A percentile compares a stretch with the other conserved stretches of the same genome.
Conservation (phyloP, 1,140 invertebrate species). For the Monomorium pharaonis region DNA sequence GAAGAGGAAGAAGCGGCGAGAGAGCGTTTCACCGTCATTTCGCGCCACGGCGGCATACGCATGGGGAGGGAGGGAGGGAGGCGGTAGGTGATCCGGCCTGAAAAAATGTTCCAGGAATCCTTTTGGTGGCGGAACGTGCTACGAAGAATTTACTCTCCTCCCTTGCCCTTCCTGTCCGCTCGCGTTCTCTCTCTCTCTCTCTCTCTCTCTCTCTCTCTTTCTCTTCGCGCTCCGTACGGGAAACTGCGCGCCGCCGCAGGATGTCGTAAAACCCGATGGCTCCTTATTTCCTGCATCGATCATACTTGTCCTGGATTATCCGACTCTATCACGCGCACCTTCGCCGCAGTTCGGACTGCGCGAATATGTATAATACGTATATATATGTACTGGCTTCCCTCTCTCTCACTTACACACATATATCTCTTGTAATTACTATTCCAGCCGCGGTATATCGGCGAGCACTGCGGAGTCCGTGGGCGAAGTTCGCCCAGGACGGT, state of each 20-base stretch:
- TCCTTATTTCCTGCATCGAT: constrained; percentile 59
- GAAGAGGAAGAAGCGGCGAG: constrained; percentile 33
- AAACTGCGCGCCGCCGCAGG: constrained; percentile 38
- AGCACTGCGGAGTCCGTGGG: constrained; percentile 44
- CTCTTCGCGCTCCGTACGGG: constrained; percentile 9
- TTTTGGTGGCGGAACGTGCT: constrained; percentile 50
- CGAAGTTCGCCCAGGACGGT: constrained; percentile 40
- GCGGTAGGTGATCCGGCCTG: constrained; percentile 43
- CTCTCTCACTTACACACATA: constrained; percentile 29
- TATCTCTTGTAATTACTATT: constrained; percentile 54
- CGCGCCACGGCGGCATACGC: constrained; percentile 35
- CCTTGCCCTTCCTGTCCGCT: neutral
- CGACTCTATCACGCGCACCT: constrained; percentile 47
- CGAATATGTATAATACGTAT: constrained; percentile 2
- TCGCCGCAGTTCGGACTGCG: neutral
- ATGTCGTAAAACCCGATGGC: constrained; percentile 56
- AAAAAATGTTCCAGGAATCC: constrained; percentile 53
- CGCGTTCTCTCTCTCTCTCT: neutral
- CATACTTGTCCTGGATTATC: constrained; percentile 60
- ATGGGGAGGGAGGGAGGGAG: constrained; percentile 9
- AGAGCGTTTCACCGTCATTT: constrained; percentile 55
- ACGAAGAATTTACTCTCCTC: constrained; percentile 43
- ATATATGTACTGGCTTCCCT: neutral
- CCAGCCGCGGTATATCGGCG: constrained; percentile 45
- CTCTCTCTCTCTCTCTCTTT: neutral